These are phyloP conservation scores for Anoplolepis gracilipes DNA, from an alignment of 1,140 invertebrate genomes.

Conservation along the genomic window DNA sequence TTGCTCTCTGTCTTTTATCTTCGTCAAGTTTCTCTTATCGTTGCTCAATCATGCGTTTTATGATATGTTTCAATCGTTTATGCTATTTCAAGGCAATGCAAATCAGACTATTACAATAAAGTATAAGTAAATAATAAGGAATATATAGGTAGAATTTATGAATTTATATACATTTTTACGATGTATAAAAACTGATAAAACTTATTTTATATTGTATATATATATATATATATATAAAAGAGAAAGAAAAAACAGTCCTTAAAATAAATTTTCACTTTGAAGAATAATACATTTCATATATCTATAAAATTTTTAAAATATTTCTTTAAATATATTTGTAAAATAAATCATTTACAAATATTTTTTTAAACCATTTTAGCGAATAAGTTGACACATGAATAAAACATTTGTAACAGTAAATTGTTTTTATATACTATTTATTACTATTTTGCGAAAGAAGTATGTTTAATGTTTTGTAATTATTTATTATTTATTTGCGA, in stretches of 20 bases:
- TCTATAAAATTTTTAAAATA: no score
- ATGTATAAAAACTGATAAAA: background rate
- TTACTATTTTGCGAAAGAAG: background rate
- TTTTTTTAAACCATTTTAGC: no score
- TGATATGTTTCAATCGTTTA: background rate
- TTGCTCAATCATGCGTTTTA: conserved; percentile 13
- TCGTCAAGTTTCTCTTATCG: background rate
- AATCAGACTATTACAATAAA: background rate
- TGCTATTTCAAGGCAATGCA: background rate
- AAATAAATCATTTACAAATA: no score
- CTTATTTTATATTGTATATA: no score
- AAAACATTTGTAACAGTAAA: background rate
- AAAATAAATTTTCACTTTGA: no score
- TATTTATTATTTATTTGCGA: background rate
- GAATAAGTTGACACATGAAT: no score
- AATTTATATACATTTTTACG: no score
- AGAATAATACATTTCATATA: no score
- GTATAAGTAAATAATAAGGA: background rate
- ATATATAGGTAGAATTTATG: background rate
- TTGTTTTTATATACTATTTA: background rate
- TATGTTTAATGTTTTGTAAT: conserved; percentile 15
- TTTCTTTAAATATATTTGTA: no score
- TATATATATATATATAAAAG: background rate
- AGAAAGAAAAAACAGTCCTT: background rate
- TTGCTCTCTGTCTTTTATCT: conserved; percentile 30